These are phyloP conservation scores for Lasiurus borealis DNA, from an alignment of 2,113 vertebrate species.

Conservation along the genomic window DNA sequence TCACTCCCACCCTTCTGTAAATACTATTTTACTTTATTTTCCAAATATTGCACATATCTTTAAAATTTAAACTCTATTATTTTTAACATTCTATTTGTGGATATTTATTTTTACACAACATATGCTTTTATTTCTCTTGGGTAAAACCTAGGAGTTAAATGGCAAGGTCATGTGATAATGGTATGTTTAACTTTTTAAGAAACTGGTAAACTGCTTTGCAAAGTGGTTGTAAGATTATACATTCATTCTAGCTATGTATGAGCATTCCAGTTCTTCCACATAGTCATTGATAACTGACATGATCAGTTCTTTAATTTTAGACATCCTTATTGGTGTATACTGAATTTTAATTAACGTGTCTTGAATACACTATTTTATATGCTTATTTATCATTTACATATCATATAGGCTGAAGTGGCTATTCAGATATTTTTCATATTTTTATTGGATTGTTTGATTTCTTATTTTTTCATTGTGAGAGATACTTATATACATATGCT, in stretches of 20 bases:
- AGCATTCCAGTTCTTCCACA: background rate
- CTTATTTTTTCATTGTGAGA: background rate
- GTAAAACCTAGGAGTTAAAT: no score
- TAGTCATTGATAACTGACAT: background rate
- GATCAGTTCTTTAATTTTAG: background rate
- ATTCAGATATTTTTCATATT: background rate
- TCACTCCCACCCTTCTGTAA: background rate
- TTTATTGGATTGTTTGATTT: background rate
- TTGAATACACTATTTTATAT: background rate
- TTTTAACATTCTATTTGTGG: background rate
- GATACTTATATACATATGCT: background rate
- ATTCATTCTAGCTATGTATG: background rate
- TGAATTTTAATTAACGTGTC: background rate
- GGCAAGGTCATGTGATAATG: no score
- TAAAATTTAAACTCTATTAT: background rate
- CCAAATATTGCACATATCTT: background rate
- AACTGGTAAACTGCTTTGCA: no score
- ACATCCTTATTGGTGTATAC: background rate
- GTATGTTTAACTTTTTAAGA: no score
- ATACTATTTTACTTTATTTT: background rate
- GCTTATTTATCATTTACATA: background rate
- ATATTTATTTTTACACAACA: background rate
- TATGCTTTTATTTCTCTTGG: background rate
- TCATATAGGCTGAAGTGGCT: background rate
- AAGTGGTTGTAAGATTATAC: background rate